Conservation (phyloP, 2,888 invertebrate genomes). For the Pandemis heparana region DNA sequence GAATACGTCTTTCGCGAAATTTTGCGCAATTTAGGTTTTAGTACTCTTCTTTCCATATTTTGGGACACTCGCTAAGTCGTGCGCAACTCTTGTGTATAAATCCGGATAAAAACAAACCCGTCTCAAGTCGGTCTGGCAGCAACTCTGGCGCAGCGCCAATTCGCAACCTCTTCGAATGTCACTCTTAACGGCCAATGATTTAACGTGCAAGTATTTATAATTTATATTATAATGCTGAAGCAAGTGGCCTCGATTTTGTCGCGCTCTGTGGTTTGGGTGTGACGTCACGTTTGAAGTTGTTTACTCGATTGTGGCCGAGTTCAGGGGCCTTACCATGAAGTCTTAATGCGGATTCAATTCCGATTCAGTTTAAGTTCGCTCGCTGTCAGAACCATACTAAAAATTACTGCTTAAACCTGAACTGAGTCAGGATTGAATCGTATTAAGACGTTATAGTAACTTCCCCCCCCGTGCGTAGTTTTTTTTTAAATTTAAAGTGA, state of each 20-base stretch:
- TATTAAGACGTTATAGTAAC: no score
- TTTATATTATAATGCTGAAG: conserved; percentile 23
- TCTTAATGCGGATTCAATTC: no score
- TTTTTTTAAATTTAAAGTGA: neutral
- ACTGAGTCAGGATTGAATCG: no score
- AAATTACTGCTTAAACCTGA: no score
- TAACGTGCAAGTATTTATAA: conserved; percentile 37
- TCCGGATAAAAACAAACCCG: conserved; percentile 55
- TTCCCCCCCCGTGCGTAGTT: no score
- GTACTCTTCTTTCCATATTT: no score
- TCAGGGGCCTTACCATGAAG: neutral
- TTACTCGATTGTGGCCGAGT: neutral
- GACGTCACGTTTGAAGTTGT: neutral
- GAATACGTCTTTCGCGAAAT: no score
- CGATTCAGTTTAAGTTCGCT: no score
- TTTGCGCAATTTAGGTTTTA: no score
- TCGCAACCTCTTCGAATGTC: conserved; percentile 41
- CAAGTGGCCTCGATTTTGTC: conserved; percentile 18
- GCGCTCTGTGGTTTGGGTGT: conserved; percentile 5
- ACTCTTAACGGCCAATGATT: conserved; percentile 37
- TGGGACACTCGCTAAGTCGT: no score
- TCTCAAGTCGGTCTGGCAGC: conserved; percentile 56
- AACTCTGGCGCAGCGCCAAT: conserved; percentile 45
- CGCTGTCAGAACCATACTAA: no score
- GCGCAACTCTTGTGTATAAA: neutral